Conservation (phyloP, 1,140 invertebrate genomes). For the Macrobrachium nipponense region DNA sequence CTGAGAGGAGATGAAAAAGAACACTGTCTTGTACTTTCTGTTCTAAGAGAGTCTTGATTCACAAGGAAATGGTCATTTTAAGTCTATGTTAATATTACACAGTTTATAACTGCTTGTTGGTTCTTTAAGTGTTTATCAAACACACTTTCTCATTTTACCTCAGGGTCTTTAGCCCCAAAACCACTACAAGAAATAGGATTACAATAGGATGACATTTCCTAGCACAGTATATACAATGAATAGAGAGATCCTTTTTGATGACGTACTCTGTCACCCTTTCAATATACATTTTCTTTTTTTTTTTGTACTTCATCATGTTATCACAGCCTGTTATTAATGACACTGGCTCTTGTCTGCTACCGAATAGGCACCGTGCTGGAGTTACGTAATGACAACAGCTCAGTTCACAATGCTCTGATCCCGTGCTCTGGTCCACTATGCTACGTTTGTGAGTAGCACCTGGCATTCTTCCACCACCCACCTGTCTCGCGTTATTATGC, state of each 20-base stretch:
- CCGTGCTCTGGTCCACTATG: constrained; percentile 42
- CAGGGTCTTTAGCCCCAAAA: too few relatives aligned
- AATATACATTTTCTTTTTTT: background rate
- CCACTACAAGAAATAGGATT: too few relatives aligned
- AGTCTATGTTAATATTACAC: background rate
- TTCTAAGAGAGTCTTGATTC: too few relatives aligned
- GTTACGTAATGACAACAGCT: constrained; percentile 41
- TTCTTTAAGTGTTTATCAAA: background rate
- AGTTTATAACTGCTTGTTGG: background rate
- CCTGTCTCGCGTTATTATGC: background rate
- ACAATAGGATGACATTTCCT: too few relatives aligned
- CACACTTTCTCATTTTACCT: too few relatives aligned
- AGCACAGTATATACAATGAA: too few relatives aligned
- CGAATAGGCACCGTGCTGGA: constrained; percentile 35
- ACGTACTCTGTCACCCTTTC: too few relatives aligned
- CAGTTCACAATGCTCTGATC: constrained; percentile 33
- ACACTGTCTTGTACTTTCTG: too few relatives aligned
- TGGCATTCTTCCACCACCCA: constrained; percentile 12
- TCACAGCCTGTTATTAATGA: constrained; percentile 29
- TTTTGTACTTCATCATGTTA: background rate
- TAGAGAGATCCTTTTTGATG: too few relatives aligned
- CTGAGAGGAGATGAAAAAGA: too few relatives aligned
- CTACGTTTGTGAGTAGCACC: constrained; percentile 48
- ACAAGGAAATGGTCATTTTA: too few relatives aligned
- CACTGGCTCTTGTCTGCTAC: constrained; percentile 7